Evolutionary conservation across 2,888 invertebrate species (phyloP).

Genomic region (Himalopsyche japonica): DNA sequence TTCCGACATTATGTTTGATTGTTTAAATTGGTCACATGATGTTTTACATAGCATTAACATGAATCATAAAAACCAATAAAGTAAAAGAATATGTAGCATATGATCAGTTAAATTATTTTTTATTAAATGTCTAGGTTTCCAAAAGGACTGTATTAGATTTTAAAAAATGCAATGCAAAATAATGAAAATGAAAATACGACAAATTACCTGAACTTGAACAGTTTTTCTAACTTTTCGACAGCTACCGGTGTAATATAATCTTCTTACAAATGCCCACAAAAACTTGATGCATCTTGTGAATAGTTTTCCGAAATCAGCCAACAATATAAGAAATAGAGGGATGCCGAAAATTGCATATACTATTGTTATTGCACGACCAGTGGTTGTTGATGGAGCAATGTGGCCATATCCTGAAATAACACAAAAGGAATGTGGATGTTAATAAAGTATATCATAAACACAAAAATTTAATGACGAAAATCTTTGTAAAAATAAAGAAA

Average conservation of each 20-base stretch:
- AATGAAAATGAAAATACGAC: no score
- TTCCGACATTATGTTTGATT: no score
- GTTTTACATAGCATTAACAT: no score
- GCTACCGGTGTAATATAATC: conserved; percentile 84
- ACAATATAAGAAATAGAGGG: conserved; percentile 89
- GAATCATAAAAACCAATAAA: no score
- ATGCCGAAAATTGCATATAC: conserved; percentile 94
- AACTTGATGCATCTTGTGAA: conserved; percentile 90
- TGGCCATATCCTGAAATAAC: conserved; percentile 85
- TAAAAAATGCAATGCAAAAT: no score
- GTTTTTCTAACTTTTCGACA: conserved; percentile 77
- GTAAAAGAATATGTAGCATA: no score
- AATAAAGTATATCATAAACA: not conserved
- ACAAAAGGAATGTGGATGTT: not conserved
- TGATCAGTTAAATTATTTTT: no score
- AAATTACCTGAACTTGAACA: conserved; percentile 70
- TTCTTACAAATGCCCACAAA: conserved; percentile 82
- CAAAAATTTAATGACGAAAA: not conserved
- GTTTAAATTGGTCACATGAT: no score
- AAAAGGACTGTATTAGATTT: no score
- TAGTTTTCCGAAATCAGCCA: conserved; percentile 93
- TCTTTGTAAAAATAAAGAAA: no score
- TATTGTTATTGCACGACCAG: conserved; percentile 86
- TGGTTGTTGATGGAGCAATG: conserved; percentile 86
- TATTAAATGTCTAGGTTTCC: no score